phyloP scores from a whole-genome alignment of 2,113 vertebrate genomes.

The Engystomops pustulosus region DNA sequence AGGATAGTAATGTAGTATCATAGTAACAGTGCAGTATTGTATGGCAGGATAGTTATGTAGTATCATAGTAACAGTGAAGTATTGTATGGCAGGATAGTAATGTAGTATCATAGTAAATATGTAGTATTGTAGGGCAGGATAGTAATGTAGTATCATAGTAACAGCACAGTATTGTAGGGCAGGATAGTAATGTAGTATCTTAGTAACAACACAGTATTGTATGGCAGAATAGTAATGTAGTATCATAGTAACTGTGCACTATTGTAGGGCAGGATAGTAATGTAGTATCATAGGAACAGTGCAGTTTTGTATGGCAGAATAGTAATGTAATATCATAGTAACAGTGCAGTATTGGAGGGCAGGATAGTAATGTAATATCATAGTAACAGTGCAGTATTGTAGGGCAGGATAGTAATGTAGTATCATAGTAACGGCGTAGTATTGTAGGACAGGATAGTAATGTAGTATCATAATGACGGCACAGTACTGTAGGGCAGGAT shows the following conservation, averaged over 20 bases:
- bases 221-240: no score
- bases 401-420: no score
- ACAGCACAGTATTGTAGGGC: not conserved
- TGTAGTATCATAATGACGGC: not conserved
- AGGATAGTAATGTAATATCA: no score
- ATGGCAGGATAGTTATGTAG: not conserved
- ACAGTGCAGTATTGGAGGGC: not conserved
- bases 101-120: not conserved
- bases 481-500: no score
- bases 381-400: no score
- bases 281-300: not conserved
- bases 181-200: no score
- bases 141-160: not conserved
- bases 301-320: not conserved
- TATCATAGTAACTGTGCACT: not conserved
- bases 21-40: not conserved
- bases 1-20: not conserved
- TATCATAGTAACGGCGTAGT: not conserved
- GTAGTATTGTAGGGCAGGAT: not conserved
- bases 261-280: not conserved
- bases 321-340: not conserved
- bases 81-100: not conserved
- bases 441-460: not conserved
- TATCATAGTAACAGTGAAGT: not conserved
- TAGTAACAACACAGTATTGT: no score